Conservation (phyloP, 2,113 vertebrate species). For the Hemichromis elongatus region DNA sequence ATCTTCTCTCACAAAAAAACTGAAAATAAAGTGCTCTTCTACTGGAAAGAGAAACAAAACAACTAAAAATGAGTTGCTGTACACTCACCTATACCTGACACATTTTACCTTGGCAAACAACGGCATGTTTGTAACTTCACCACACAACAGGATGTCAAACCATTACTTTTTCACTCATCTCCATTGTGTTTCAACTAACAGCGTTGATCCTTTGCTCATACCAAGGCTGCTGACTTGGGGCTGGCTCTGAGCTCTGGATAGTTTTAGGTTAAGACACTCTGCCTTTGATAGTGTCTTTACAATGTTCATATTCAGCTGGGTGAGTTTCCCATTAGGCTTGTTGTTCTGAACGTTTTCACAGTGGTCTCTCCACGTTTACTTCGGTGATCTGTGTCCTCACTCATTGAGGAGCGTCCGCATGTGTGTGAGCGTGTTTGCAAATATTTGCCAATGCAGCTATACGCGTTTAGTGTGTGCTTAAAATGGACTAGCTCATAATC, state of each 20-base stretch:
- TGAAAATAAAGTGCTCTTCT: too few relatives aligned
- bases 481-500: background rate
- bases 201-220: background rate
- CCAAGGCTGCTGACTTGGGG: background rate
- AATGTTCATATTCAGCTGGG: background rate
- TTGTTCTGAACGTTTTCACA: background rate
- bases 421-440: background rate
- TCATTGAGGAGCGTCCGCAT: background rate
- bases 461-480: background rate
- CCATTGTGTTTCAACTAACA: background rate
- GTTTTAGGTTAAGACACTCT: background rate
- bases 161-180: background rate
- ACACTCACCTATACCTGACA: background rate
- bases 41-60: background rate
- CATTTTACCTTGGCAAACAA: background rate
- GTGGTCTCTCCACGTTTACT: background rate
- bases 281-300: background rate
- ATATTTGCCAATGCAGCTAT: background rate
- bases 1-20: background rate
- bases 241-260: background rate
- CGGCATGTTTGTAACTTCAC: background rate
- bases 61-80: background rate
- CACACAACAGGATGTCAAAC: background rate
- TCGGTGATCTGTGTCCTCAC: background rate
- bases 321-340: background rate